phyloP scores from a whole-genome alignment of 2,113 vertebrate genomes.

The Cichladusa arquata region DNA sequence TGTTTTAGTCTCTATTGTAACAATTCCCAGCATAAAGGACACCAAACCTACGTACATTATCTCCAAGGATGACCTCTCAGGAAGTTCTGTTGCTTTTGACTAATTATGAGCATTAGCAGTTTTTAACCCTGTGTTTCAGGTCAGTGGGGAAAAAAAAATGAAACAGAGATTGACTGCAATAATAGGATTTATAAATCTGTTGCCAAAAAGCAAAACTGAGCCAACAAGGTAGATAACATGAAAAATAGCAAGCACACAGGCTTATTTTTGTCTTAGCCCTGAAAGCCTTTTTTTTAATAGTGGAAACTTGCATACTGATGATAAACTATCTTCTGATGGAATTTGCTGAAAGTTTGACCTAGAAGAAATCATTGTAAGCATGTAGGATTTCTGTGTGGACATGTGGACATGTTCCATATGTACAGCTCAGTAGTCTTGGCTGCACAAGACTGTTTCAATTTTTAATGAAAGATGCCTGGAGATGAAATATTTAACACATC shows the following conservation, averaged over 20 bases:
- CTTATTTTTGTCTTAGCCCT: not conserved
- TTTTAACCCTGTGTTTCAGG: not conserved
- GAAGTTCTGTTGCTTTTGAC: not conserved
- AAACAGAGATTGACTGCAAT: not conserved
- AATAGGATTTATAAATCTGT: not conserved
- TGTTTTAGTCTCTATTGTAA: not conserved
- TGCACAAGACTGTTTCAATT: not conserved
- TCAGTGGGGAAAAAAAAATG: not conserved
- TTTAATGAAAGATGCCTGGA: constrained; percentile 3
- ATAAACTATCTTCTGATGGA: not conserved
- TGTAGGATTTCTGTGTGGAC: not conserved
- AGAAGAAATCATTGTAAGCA: not conserved
- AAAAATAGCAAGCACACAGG: not conserved
- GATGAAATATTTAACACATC: not conserved
- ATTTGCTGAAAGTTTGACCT: not conserved
- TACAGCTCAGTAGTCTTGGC: not conserved
- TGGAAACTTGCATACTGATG: not conserved
- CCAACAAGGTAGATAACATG: not conserved
- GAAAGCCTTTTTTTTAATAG: not conserved
- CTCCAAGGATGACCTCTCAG: not conserved
- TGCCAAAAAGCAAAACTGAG: not conserved
- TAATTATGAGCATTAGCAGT: not conserved
- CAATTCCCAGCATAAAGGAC: not conserved
- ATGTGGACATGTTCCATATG: not conserved
- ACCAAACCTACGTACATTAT: not conserved